phyloP scores from a whole-genome alignment of 1,140 invertebrate genomes.

The Aphelinus certus region DNA sequence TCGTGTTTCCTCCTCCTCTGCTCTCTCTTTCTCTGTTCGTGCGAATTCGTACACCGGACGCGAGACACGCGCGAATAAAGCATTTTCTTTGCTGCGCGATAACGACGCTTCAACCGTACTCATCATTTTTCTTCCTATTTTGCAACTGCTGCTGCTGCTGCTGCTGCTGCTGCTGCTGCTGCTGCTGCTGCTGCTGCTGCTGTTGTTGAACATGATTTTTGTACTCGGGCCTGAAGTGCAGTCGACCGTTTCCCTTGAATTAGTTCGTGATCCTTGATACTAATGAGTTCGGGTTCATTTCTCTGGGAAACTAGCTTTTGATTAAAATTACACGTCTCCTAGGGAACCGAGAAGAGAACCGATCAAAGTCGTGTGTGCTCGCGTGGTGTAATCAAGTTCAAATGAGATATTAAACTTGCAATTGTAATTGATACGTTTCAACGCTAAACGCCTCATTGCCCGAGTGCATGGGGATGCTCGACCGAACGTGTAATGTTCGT shows the following conservation, averaged over 20 bases:
- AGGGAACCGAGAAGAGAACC: background rate
- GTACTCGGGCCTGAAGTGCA: background rate
- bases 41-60: constrained; percentile 20
- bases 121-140: constrained; percentile 24
- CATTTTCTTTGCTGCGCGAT: constrained; percentile 24
- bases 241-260: background rate
- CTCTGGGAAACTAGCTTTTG: constrained; percentile 5
- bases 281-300: background rate
- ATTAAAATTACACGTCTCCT: constrained; percentile 21
- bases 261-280: background rate
- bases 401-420: too few species aligned
- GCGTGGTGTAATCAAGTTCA: too few species aligned
- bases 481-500: too few species aligned
- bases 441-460: too few species aligned
- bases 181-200: too few species aligned
- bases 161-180: too few species aligned
- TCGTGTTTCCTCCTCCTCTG: constrained; percentile 10
- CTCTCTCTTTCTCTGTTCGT: constrained; percentile 18
- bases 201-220: background rate
- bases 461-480: too few species aligned
- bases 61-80: background rate
- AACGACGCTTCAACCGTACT: constrained; percentile 26
- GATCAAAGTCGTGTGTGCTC: too few species aligned
- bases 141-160: background rate
- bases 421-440: too few species aligned